Evolutionary conservation across 2,113 vertebrate genomes (phyloP).

Genomic region (Chiloscyllium plagiosum): DNA sequence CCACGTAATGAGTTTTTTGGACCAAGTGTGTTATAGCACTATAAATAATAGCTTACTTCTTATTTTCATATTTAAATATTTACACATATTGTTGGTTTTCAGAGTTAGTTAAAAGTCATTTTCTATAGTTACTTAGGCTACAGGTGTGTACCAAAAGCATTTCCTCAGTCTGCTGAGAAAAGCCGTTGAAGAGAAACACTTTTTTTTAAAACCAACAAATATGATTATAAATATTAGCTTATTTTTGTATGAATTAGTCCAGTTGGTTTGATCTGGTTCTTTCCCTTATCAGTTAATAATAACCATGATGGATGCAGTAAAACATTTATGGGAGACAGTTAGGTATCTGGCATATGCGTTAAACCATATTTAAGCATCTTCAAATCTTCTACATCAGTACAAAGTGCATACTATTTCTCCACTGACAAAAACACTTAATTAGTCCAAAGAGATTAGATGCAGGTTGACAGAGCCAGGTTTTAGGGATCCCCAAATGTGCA

Average conservation of each 20-base stretch:
- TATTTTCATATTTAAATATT: conserved; percentile 8
- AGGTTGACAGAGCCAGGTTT: not conserved
- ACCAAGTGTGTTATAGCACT: not conserved
- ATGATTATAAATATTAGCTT: not conserved
- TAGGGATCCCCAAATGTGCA: not conserved
- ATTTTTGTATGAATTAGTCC: not conserved
- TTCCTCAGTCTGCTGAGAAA: not conserved
- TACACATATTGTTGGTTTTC: not conserved
- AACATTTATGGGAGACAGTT: not conserved
- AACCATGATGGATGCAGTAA: not conserved
- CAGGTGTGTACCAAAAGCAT: not conserved
- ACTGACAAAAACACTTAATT: not conserved
- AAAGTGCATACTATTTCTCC: not conserved
- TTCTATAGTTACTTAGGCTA: not conserved
- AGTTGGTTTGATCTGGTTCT: not conserved
- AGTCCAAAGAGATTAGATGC: not conserved
- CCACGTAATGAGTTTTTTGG: not conserved
- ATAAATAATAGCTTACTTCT: not conserved
- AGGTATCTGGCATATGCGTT: not conserved
- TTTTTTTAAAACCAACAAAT: not conserved
- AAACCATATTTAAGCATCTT: not conserved
- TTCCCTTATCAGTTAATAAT: not conserved
- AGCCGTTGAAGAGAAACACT: not conserved
- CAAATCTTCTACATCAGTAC: not conserved
- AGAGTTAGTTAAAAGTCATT: not conserved